Conservation (phyloP, 2,888 invertebrate genomes). For the Nymphalis c-album region DNA sequence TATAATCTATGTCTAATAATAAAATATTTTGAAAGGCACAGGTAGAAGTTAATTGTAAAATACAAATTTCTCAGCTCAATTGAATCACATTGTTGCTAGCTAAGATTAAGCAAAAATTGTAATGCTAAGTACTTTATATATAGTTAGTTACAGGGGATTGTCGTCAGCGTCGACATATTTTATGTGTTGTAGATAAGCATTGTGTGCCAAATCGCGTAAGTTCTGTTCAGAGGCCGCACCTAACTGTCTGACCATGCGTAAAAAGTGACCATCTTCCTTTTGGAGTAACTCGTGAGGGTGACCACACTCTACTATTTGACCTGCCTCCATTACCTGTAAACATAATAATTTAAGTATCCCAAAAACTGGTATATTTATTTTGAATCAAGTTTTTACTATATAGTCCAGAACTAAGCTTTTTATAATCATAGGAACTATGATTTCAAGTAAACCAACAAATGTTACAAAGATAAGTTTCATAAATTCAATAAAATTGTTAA, state of each 20-base stretch:
- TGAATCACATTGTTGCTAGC: not conserved
- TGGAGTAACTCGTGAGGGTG: conserved; percentile 85
- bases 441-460: no score
- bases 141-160: conserved; percentile 36
- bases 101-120: not conserved
- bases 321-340: conserved; percentile 81
- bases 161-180: conserved; percentile 72
- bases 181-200: conserved; percentile 67
- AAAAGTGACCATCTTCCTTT: conserved; percentile 79
- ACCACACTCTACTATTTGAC: conserved; percentile 85
- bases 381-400: no score
- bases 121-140: conserved; percentile 20
- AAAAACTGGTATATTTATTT: not conserved
- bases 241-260: conserved; percentile 83
- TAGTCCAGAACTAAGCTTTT: no score
- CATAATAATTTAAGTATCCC: not conserved
- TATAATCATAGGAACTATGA: no score
- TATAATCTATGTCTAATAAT: not conserved
- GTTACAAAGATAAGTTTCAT: no score
- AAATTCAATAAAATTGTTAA: no score
- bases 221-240: conserved; percentile 77
- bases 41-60: not conserved
- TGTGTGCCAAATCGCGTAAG: conserved; percentile 64
- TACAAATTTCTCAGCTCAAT: not conserved
- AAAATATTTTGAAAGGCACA: not conserved